Evolutionary conservation across 2,113 vertebrate species (phyloP).

Genomic region (Thunnus maccoyii): DNA sequence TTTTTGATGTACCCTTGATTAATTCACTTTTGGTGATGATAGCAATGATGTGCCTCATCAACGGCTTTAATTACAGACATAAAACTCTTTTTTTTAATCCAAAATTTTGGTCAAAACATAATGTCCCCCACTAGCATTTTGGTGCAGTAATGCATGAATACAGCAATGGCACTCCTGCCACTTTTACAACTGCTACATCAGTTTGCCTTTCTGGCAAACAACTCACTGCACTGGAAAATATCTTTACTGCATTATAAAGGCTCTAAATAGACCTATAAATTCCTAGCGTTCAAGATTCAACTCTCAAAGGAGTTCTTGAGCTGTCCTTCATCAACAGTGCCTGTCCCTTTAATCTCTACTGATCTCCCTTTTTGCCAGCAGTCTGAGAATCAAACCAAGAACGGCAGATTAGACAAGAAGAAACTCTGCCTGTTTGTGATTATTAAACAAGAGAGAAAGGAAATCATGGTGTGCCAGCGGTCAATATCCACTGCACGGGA

Average conservation of each 20-base stretch:
- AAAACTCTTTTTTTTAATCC: background rate
- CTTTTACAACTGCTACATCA: background rate
- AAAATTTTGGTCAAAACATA: conserved; percentile 1
- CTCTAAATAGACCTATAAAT: conserved; percentile 22
- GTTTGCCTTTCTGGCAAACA: conserved; percentile 16
- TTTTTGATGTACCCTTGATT: conserved; percentile 47
- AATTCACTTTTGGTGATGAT: conserved; percentile 42
- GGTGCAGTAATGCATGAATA: conserved; percentile 14
- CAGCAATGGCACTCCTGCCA: background rate
- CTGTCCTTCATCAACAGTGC: conserved; percentile 37
- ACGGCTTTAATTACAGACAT: conserved; percentile 49
- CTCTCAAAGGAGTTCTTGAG: conserved; percentile 45
- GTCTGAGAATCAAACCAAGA: conserved; percentile 36
- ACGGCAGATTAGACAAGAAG: background rate
- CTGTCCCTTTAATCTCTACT: conserved; percentile 37
- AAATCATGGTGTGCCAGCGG: conserved; percentile 18
- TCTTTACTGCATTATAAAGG: conserved; percentile 21
- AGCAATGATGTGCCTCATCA: conserved; percentile 47
- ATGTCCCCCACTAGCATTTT: background rate
- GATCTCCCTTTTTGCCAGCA: conserved; percentile 31
- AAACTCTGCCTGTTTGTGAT: conserved; percentile 33
- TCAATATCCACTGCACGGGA: conserved; percentile 35
- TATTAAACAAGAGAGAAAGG: conserved; percentile 26
- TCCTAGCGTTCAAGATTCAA: conserved; percentile 12
- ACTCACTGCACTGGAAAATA: conserved; percentile 21